Evolutionary conservation across 2,797 vertebrate genomes (phyloP), one percentile per base, ranked within the genome.

Genomic region (Gobionotothen gibberifrons): DNA sequence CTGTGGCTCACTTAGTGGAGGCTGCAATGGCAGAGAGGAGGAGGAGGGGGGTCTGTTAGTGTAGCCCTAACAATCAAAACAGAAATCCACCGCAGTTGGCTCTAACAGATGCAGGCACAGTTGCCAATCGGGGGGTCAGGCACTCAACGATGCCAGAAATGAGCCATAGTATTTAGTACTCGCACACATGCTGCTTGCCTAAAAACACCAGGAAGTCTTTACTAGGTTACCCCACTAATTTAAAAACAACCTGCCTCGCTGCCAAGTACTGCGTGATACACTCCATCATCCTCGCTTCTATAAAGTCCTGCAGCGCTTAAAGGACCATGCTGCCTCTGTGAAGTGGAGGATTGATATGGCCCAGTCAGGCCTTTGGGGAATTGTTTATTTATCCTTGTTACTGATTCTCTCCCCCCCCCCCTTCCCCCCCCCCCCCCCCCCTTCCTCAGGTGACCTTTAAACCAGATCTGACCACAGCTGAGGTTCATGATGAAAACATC

Each of bases 401-500:
- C 81, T 87, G 75, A 88, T 85, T 76, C 55, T 60, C 58, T 19
- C 70, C 60, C 61, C 76, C 69, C 57, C 15, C 55, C 56, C 17
- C 40, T n/a, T n/a, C 53, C 39, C n/a, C n/a, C n/a, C n/a, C n/a
- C n/a, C n/a, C n/a, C n/a, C 26, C 26, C 26, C 26, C 26, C 0
- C 3, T 47, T 72, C 64, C 57, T 12, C 87, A 96, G 95, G 95
- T 95, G 88, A 95, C 95, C 90, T 95, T 96, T 91, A 95, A 94
- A 87, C 90, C 91, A 64, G 92, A 95, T 82, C 92, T 93, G 58
- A 93, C 94, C 52, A 95, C 95, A 9, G 91, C 91, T 1, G 95
- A 95, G 90, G 94, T 96, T 54, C 94, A 96, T 6, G 95, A 96
- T 82, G 95, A 96, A 65, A 92, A 94, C 92, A 95, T 96, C 89